phyloP scores from a whole-genome alignment of 1,140 invertebrate species.

The Oppia nitens region DNA sequence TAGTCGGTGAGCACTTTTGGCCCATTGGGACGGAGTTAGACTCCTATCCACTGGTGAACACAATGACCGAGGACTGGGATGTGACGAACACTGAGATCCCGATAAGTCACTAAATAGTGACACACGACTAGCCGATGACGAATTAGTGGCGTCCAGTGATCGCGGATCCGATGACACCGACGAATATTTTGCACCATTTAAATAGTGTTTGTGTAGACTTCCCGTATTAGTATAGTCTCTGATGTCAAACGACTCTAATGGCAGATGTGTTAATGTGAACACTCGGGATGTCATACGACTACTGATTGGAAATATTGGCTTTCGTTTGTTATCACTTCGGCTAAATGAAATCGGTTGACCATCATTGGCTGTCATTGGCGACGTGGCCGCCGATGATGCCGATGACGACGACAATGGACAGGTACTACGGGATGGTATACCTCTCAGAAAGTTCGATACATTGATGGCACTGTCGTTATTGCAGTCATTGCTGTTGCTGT shows the following conservation, averaged over 20 bases:
- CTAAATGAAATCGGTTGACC: too few species aligned
- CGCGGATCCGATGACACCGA: background rate
- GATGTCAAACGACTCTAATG: background rate
- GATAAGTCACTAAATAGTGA: constrained; percentile 9
- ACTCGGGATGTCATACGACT: constrained; percentile 13
- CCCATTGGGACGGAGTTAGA: background rate
- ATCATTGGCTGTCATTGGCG: too few species aligned
- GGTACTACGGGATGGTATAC: background rate
- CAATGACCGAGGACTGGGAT: background rate
- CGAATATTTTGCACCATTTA: background rate
- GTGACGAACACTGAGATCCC: background rate
- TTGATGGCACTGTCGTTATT: background rate
- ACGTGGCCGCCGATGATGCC: background rate
- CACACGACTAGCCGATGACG: constrained; percentile 3
- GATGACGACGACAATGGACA: background rate
- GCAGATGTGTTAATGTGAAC: constrained; percentile 3
- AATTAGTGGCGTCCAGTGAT: background rate
- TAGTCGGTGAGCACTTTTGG: constrained; percentile 2
- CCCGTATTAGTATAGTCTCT: background rate
- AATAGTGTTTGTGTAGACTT: background rate
- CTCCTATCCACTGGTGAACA: constrained; percentile 10
- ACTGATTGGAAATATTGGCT: constrained; percentile 10
- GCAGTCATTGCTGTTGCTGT: background rate
- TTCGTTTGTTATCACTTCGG: background rate
- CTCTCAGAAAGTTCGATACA: background rate